Conservation (phyloP, 30 jellyfish, hydroid and myxozoan genomes). For the Aurelia aurita region DNA sequence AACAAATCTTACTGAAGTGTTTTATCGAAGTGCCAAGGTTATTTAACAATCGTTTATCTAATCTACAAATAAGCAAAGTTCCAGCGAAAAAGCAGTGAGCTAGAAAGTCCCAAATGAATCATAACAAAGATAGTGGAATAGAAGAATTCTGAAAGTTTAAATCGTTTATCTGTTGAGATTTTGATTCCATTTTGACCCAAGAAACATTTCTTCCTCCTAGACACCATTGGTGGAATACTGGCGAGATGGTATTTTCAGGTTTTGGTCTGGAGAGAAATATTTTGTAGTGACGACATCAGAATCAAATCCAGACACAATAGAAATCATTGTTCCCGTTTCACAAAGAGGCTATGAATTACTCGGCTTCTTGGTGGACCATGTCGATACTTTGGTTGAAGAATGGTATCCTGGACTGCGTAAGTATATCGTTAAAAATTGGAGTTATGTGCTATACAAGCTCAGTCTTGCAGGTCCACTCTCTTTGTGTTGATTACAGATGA, state of each 20-base stretch:
- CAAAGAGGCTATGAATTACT: conserved; percentile 80
- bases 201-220: conserved; percentile 16
- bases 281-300: conserved; percentile 62
- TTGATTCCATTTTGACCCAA: too few relatives aligned
- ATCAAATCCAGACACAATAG: conserved; percentile 42
- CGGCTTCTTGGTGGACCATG: conserved; percentile 82
- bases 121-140: too few relatives aligned
- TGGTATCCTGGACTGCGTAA: conserved; percentile 96
- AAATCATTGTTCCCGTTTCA: conserved; percentile 60
- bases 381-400: conserved; percentile 86
- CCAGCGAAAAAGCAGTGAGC: too few relatives aligned
- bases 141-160: not conserved
- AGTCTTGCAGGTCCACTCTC: too few relatives aligned
- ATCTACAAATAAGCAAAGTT: too few relatives aligned
- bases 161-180: not conserved
- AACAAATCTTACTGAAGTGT: too few relatives aligned
- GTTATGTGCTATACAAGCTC: not conserved
- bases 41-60: too few relatives aligned
- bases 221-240: conserved; percentile 70
- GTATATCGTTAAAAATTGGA: conserved; percentile 6
- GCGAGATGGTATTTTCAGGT: conserved; percentile 80
- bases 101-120: too few relatives aligned
- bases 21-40: too few relatives aligned
- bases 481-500: too few relatives aligned
- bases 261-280: conserved; percentile 67